Percentiles rank a stretch among this genome's conserved stretches.
These are phyloP conservation scores for Crotalus viridis DNA, from an alignment of 2,113 vertebrate species.

Conservation along the genomic window DNA sequence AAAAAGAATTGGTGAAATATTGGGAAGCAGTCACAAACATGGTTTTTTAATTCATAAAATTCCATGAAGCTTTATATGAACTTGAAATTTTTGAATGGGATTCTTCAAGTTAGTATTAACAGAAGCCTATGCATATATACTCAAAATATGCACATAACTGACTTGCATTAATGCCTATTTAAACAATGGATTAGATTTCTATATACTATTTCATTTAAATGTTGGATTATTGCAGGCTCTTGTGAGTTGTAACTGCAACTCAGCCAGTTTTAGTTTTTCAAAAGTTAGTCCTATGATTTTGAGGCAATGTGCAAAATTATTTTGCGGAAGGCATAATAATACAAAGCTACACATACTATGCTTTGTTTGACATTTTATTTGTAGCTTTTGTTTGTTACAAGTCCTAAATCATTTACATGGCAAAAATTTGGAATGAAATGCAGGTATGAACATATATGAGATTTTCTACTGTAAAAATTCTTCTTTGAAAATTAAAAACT, in stretches of 20 bases:
- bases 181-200: background rate
- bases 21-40: background rate
- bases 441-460: background rate
- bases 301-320: background rate
- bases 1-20: background rate
- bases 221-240: background rate
- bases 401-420: background rate
- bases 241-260: background rate
- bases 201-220: background rate
- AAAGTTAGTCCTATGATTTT: background rate
- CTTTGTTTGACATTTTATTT: background rate
- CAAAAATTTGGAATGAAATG: background rate
- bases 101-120: background rate
- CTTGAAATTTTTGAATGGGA: background rate
- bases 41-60: background rate
- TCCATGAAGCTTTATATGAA: background rate
- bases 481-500: constrained; percentile 19
- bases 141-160: background rate
- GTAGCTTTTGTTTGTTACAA: background rate
- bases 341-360: background rate
- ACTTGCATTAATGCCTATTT: background rate
- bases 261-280: background rate
- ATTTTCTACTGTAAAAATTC: constrained; percentile 44
- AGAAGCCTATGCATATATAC: background rate
- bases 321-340: background rate